Conservation (phyloP, 2,113 vertebrate species). For the Phyllopteryx taeniolatus region DNA sequence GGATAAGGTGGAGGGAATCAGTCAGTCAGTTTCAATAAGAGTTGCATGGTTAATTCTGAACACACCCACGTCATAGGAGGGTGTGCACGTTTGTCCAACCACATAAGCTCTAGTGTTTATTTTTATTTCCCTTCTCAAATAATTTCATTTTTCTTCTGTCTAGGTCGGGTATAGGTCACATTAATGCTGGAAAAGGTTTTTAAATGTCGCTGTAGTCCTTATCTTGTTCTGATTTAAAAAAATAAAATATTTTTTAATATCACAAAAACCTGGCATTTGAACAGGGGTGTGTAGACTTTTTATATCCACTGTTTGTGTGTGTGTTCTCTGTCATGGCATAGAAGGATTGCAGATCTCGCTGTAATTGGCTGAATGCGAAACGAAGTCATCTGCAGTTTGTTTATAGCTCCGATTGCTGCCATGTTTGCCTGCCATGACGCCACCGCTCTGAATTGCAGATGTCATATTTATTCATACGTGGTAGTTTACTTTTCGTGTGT, state of each 20-base stretch:
- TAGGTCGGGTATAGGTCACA: too few relatives aligned
- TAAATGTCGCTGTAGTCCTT: too few relatives aligned
- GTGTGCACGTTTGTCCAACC: neutral
- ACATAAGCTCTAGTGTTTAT: neutral
- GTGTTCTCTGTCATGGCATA: neutral
- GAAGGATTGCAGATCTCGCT: slow-evolving; percentile 16
- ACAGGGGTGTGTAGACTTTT: neutral
- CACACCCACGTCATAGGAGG: neutral
- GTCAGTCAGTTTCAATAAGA: too few relatives aligned
- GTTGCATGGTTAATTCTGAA: too few relatives aligned
- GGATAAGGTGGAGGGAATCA: too few relatives aligned
- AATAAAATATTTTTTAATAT: neutral
- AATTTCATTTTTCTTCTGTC: neutral
- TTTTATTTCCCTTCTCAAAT: neutral
- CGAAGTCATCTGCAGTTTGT: slow-evolving; percentile 41
- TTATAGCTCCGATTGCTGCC: slow-evolving; percentile 9
- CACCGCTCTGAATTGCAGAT: slow-evolving; percentile 3
- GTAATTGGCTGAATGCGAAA: slow-evolving; percentile 26
- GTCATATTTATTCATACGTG: neutral
- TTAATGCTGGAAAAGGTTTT: neutral
- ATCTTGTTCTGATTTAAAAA: neutral
- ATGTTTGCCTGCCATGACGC: slow-evolving; percentile 2
- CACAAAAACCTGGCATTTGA: neutral
- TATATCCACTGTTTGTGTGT: neutral
- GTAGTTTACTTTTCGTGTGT: neutral